Base-by-base conservation (phyloP, 2,888 invertebrate species). In the Troglohyphantes excavatus region DNA sequence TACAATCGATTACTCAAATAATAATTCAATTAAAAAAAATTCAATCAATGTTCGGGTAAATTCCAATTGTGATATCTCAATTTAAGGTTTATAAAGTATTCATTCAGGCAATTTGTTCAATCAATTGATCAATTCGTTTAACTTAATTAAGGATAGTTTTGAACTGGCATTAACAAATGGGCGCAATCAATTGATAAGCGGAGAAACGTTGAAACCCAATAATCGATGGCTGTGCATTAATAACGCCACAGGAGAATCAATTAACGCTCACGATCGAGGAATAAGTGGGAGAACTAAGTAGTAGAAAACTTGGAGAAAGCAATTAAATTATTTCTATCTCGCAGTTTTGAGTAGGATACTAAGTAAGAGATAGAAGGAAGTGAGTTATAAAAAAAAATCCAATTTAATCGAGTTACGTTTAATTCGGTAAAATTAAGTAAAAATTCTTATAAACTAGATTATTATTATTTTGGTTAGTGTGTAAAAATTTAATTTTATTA, bases 241-340 rank as follows among this genome's bases (percentile, higher is more conserved):
- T 39, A 39, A n/a, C 13, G n/a, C 53, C 9, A 53, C 13, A 13
- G 53, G n/a, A 53, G 53, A 53, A 53, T 53, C 53, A 53, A 53
- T 53, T 53, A 53, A 53, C 17, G n/a, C 53, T 13, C 17, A 53
- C 17, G n/a, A 53, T 13, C 13, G 53, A 53, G 13, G 53, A 53
- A 53, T 53, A 1, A n/a, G 53, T 17, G 5, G 13, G 5, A 11
- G 23, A 21, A 43, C 0, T 67, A 17, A 39, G 23, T 13, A 19
- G 21, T 21, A 68, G 27, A 23, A 13, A 39, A 39, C 39, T 39
- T 39, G 39, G 11, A 43, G 21, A 39, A 39, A 70, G 70, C 33
- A 70, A 70, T 70, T 11, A 70, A 70, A 23, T 70, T 39, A 70
- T 33, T 70, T 70, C 39, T 33, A n/a, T 39, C 3, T 3, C 13